Evolutionary conservation across 2,888 invertebrate genomes (phyloP).

Genomic region (Caenorhabditis afra): DNA sequence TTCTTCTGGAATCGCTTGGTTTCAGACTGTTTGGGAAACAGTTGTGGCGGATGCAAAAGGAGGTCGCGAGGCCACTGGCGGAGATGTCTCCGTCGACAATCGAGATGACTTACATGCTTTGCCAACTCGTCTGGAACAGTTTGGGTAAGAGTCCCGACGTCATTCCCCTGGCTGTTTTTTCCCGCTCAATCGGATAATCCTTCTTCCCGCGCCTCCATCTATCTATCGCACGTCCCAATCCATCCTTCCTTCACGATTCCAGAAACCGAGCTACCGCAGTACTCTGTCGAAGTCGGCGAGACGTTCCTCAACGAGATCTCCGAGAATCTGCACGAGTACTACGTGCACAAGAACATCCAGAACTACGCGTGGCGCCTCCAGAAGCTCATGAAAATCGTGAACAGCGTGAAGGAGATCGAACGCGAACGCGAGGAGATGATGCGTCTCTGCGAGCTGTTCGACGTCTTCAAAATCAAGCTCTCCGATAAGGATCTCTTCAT

Average conservation of each 20-base stretch:
- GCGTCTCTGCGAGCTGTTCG: slow-evolving; percentile 45
- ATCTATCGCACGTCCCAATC: too few species aligned
- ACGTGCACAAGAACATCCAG: slow-evolving; percentile 28
- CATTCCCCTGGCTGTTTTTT: too few species aligned
- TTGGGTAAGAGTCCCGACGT: too few species aligned
- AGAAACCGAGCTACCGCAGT: slow-evolving; percentile 45
- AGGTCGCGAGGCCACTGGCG: slow-evolving; percentile 52
- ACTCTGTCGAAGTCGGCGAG: slow-evolving; percentile 35
- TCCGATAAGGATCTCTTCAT: slow-evolving; percentile 54
- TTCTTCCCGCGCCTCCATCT: too few species aligned
- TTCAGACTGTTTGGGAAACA: slow-evolving; percentile 44
- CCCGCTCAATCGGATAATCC: not conserved
- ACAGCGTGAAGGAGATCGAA: slow-evolving; percentile 51
- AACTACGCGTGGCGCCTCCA: slow-evolving; percentile 56
- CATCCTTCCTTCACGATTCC: too few species aligned
- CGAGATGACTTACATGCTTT: slow-evolving; percentile 59
- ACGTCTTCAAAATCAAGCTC: slow-evolving; percentile 50
- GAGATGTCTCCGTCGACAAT: slow-evolving; percentile 42
- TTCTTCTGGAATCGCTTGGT: not conserved
- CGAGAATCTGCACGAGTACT: slow-evolving; percentile 50
- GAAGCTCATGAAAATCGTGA: slow-evolving; percentile 58
- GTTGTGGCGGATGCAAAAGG: slow-evolving; percentile 38
- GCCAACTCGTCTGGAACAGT: slow-evolving; percentile 53
- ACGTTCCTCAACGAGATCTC: slow-evolving; percentile 48
- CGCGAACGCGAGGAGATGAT: slow-evolving; percentile 52